phyloP scores from a whole-genome alignment of 2,797 vertebrate species.

The Percopsis omiscomaycus region DNA sequence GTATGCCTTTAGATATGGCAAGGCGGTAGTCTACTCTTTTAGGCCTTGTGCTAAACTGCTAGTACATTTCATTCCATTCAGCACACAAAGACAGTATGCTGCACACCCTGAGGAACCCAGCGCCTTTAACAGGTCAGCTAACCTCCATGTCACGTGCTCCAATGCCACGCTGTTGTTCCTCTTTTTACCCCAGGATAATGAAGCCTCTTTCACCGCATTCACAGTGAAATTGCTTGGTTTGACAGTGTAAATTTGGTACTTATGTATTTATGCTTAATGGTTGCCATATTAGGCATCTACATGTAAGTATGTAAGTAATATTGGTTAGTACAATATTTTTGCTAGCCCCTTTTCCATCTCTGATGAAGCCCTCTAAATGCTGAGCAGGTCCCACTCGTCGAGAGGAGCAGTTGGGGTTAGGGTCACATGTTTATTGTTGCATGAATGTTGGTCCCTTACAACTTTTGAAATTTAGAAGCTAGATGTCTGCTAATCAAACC shows the following conservation, averaged over 20 bases:
- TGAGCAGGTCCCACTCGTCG: not conserved
- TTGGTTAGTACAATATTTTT: no score
- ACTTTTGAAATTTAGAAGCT: conserved; percentile 32
- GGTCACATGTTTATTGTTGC: conserved; percentile 6
- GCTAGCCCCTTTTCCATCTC: not conserved
- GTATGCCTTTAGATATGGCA: conserved; percentile 13
- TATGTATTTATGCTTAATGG: not conserved
- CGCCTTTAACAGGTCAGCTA: conserved; percentile 61
- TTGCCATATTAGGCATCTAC: not conserved
- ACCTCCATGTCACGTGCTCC: conserved; percentile 28
- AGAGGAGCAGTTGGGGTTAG: not conserved
- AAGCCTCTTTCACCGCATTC: conserved; percentile 33
- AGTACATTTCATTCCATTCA: conserved; percentile 23
- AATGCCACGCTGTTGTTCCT: conserved; percentile 2
- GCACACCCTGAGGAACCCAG: conserved; percentile 32
- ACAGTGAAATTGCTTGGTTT: not conserved
- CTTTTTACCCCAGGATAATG: conserved; percentile 38
- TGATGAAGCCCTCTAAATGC: not conserved
- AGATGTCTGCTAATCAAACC: conserved; percentile 22
- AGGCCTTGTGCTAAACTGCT: conserved; percentile 11
- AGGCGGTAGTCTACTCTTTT: conserved; percentile 8
- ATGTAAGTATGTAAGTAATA: no score
- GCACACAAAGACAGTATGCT: conserved; percentile 8
- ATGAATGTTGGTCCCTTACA: conserved; percentile 30
- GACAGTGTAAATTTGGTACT: not conserved